These are phyloP conservation scores for Parapsyche elsis DNA, from an alignment of 1,140 invertebrate species.

Conservation along the genomic window DNA sequence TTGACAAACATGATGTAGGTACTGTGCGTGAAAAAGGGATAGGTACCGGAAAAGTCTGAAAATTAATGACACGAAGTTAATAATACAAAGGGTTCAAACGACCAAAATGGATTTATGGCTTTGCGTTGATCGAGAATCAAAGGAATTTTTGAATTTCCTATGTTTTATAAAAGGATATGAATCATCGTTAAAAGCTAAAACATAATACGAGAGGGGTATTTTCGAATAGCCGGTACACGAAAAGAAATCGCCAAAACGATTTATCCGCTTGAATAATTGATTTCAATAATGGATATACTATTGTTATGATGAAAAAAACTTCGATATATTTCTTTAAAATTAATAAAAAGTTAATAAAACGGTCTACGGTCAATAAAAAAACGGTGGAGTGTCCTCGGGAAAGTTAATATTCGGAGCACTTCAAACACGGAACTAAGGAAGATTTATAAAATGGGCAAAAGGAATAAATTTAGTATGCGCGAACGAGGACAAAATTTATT, in stretches of 20 bases:
- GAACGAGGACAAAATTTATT: constrained; percentile 24
- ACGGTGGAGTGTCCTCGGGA: neutral
- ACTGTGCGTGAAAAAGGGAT: neutral
- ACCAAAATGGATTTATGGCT: constrained; percentile 14
- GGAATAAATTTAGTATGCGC: constrained; percentile 28
- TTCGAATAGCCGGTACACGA: too few relatives aligned
- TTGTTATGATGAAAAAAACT: too few relatives aligned
- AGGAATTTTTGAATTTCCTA: neutral
- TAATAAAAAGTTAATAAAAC: too few relatives aligned
- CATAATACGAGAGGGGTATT: neutral
- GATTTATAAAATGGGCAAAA: constrained; percentile 26
- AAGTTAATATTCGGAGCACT: constrained; percentile 36
- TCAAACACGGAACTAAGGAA: constrained; percentile 3
- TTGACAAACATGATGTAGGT: neutral
- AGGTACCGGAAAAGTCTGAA: neutral
- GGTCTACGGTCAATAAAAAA: neutral
- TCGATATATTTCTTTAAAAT: neutral
- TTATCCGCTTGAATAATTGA: neutral
- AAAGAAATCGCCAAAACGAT: too few relatives aligned
- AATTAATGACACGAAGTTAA: constrained; percentile 12
- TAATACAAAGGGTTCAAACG: constrained; percentile 23
- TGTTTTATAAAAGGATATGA: neutral
- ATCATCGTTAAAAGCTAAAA: neutral
- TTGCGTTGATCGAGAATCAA: neutral
- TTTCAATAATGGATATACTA: too few relatives aligned